phyloP scores from a whole-genome alignment of 1,140 invertebrate genomes.

The Apis dorsata region DNA sequence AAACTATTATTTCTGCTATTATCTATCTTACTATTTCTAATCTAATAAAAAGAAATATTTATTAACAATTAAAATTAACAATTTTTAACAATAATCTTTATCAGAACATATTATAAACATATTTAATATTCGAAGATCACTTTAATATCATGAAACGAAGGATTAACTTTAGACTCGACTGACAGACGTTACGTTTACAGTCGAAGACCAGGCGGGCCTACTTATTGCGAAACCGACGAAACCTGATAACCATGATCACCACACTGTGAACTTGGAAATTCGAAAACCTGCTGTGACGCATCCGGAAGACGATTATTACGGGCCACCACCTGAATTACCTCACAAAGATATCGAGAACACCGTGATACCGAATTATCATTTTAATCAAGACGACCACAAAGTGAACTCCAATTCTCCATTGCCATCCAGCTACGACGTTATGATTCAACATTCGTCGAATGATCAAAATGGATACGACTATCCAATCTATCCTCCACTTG shows the following conservation, averaged over 20 bases:
- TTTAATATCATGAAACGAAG: background rate
- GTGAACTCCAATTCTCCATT: background rate
- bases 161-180: constrained; percentile 55
- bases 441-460: background rate
- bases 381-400: constrained; percentile 18
- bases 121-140: background rate
- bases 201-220: constrained; percentile 63
- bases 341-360: constrained; percentile 34
- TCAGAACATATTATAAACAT: background rate
- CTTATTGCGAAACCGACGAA: constrained; percentile 65
- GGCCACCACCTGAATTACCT: constrained; percentile 55
- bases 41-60: too few species aligned
- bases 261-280: constrained; percentile 13
- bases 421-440: constrained; percentile 12
- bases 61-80: background rate
- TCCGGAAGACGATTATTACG: constrained; percentile 67
- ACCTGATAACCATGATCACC: constrained; percentile 39
- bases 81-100: background rate
- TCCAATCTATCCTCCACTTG: background rate
- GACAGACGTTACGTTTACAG: constrained; percentile 77
- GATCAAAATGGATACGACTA: constrained; percentile 2
- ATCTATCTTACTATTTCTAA: too few species aligned
- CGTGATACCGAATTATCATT: constrained; percentile 29
- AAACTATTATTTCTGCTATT: too few species aligned
- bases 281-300: constrained; percentile 39